Conservation (phyloP, 2,797 vertebrate species). For the Neopelma chrysocephalum region DNA sequence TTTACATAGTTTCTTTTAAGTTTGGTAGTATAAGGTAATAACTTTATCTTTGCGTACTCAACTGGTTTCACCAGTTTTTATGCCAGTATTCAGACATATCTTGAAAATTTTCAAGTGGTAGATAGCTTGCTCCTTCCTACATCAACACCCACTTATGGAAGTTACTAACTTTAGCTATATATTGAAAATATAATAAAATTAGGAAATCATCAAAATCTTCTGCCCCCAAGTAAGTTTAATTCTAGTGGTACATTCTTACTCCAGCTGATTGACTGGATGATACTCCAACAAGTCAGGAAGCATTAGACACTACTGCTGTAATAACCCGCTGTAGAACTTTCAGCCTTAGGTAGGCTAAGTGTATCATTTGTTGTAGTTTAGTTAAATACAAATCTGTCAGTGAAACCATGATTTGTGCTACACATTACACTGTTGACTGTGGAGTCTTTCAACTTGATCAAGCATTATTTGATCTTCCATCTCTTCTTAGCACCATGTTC, state of each 20-base stretch:
- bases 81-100: neutral
- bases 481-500: neutral
- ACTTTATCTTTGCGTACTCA: neutral
- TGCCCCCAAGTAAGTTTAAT: neutral
- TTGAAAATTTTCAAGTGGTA: neutral
- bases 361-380: neutral
- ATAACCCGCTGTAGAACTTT: neutral
- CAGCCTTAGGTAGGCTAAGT: neutral
- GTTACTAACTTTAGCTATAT: neutral
- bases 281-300: neutral
- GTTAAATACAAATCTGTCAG: neutral
- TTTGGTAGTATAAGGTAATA: neutral
- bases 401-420: neutral
- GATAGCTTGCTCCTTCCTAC: neutral
- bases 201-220: neutral
- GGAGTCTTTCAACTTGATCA: neutral
- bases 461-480: neutral
- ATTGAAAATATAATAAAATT: neutral
- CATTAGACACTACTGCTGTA: neutral
- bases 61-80: neutral
- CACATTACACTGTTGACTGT: neutral
- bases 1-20: neutral
- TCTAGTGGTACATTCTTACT: neutral
- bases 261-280: rapidly evolving
- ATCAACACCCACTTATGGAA: neutral